Conservation (phyloP, 2,113 vertebrate species). For the Urocolius indicus region DNA sequence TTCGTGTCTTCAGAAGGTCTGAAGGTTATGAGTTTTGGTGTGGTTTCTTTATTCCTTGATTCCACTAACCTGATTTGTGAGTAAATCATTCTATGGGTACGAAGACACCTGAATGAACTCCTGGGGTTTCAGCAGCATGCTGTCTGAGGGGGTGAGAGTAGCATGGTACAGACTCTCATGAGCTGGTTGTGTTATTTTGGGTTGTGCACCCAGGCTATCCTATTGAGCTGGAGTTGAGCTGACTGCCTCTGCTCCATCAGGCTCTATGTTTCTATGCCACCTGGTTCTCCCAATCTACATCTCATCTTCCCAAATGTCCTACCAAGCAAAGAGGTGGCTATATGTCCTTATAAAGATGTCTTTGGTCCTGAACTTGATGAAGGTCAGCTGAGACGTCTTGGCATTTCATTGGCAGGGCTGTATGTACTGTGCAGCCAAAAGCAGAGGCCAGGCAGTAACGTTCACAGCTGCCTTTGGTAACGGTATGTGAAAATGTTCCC, state of each 20-base stretch:
- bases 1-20: not conserved
- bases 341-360: not conserved
- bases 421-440: not conserved
- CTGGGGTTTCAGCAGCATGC: not conserved
- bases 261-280: not conserved
- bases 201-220: not conserved
- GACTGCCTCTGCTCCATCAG: not conserved
- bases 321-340: not conserved
- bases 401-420: not conserved
- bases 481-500: not conserved
- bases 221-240: not conserved
- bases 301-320: not conserved
- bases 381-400: not conserved
- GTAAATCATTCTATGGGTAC: not conserved
- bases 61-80: not conserved
- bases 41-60: not conserved
- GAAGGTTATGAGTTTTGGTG: not conserved
- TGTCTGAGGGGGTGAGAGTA: not conserved
- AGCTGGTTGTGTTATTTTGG: not conserved
- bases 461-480: constrained; percentile 11
- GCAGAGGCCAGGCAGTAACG: not conserved
- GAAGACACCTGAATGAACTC: not conserved
- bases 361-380: not conserved
- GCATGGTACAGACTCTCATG: accelerated
- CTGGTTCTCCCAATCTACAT: not conserved